phyloP scores from a whole-genome alignment of 2,113 vertebrate genomes.

The Neodontobutis hainanensis region DNA sequence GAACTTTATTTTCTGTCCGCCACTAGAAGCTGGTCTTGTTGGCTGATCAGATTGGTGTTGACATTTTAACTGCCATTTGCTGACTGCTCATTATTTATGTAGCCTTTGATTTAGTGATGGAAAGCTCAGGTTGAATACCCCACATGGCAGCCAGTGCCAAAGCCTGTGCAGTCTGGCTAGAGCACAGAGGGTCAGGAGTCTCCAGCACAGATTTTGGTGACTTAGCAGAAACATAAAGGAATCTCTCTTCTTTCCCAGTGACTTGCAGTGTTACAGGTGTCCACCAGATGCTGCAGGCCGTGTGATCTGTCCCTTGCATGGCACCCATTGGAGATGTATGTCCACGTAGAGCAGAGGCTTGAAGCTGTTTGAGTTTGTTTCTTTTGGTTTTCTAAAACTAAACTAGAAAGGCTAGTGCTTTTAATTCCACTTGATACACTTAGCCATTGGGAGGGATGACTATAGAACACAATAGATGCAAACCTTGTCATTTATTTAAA shows the following conservation, averaged over 20 bases:
- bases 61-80: constrained; percentile 40
- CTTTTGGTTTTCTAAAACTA: neutral
- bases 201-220: constrained; percentile 39
- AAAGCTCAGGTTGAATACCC: constrained; percentile 19
- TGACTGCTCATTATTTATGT: constrained; percentile 46
- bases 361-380: constrained; percentile 16
- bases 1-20: constrained; percentile 22
- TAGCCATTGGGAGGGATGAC: no score
- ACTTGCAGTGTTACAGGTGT: constrained; percentile 73
- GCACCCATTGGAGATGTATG: constrained; percentile 23
- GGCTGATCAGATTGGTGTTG: constrained; percentile 36
- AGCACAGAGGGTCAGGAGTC: constrained; percentile 26
- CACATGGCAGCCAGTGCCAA: constrained; percentile 9
- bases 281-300: constrained; percentile 75
- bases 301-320: constrained; percentile 46
- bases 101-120: constrained; percentile 47
- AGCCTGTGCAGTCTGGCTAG: constrained; percentile 7
- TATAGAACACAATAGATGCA: no score
- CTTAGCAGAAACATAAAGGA: constrained; percentile 46
- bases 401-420: neutral
- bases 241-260: constrained; percentile 30
- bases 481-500: no score
- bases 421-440: no score
- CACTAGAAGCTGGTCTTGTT: constrained; percentile 9
- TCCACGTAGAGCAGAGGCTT: constrained; percentile 34